A percentile compares a stretch with the other conserved stretches of the same genome.
Evolutionary conservation across 2,888 invertebrate genomes (phyloP).

Genomic region (Corbicula japonica): DNA sequence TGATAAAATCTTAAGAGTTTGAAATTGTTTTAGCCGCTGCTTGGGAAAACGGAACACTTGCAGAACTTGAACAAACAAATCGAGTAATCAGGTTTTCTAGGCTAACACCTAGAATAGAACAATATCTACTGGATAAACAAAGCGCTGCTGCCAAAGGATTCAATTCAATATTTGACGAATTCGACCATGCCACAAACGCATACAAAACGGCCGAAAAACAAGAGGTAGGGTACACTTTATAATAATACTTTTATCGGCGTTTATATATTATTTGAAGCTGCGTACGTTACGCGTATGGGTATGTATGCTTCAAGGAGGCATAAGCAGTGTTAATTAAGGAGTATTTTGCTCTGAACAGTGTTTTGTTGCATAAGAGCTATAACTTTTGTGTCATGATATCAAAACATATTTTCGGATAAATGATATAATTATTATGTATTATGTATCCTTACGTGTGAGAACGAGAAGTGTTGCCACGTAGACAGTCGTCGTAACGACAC

Average conservation of each 20-base stretch:
- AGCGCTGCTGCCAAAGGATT: slow-evolving; percentile 57
- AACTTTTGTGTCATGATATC: neutral
- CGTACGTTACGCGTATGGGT: neutral
- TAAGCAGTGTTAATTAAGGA: no score
- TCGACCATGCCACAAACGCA: slow-evolving; percentile 52
- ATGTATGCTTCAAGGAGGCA: no score
- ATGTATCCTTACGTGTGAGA: no score
- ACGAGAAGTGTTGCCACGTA: no score
- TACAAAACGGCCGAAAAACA: slow-evolving; percentile 56
- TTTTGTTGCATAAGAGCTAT: neutral
- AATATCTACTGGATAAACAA: slow-evolving; percentile 42
- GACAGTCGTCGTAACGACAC: no score
- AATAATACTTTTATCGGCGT: no score
- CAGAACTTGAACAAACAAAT: slow-evolving; percentile 7
- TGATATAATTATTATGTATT: no score
- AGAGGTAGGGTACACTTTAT: neutral
- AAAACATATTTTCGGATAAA: neutral
- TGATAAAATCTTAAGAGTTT: no score
- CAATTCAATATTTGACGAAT: slow-evolving; percentile 65
- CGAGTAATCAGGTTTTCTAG: slow-evolving; percentile 40
- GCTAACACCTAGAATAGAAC: slow-evolving; percentile 25
- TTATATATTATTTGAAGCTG: neutral
- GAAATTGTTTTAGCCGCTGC: slow-evolving; percentile 39
- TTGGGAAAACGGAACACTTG: slow-evolving; percentile 60
- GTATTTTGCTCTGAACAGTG: neutral